Percentiles rank a stretch among this genome's conserved stretches.
Evolutionary conservation across 2,888 invertebrate genomes (phyloP).

Genomic region (Barypeithes pellucidus): DNA sequence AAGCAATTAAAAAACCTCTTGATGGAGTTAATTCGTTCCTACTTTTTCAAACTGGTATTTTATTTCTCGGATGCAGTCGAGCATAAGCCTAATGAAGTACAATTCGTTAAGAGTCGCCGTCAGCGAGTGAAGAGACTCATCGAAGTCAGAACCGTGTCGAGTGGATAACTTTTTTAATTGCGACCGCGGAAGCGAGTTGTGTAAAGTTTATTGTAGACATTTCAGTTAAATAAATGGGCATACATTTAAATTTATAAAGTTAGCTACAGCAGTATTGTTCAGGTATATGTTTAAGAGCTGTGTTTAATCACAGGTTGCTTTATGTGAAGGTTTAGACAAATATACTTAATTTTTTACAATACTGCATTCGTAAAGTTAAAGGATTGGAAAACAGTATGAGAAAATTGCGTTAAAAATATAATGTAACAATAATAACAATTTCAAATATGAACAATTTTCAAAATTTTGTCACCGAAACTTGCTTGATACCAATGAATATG

Average conservation of each 20-base stretch:
- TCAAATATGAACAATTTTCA: too few relatives aligned
- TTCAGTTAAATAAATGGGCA: neutral
- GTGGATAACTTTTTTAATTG: constrained; percentile 28
- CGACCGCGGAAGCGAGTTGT: constrained; percentile 6
- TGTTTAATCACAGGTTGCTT: too few relatives aligned
- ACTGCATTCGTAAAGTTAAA: too few relatives aligned
- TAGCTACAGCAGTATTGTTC: too few relatives aligned
- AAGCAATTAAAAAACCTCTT: constrained; percentile 29
- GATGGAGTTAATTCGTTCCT: constrained; percentile 25
- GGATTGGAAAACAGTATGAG: too few relatives aligned
- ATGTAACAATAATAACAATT: too few relatives aligned
- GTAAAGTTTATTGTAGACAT: neutral
- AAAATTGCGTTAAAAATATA: too few relatives aligned
- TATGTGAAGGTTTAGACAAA: too few relatives aligned
- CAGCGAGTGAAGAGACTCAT: constrained; percentile 21
- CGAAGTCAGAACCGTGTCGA: constrained; percentile 14
- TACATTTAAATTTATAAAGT: neutral
- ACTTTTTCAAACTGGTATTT: constrained; percentile 24
- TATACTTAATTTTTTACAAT: too few relatives aligned
- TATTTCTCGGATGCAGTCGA: constrained; percentile 24
- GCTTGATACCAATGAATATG: too few relatives aligned
- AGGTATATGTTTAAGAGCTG: too few relatives aligned
- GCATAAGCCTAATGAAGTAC: constrained; percentile 27
- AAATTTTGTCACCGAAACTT: too few relatives aligned
- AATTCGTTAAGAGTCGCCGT: constrained; percentile 15